Evolutionary conservation across 2,888 invertebrate genomes (phyloP).

Genomic region (Busseola fusca): DNA sequence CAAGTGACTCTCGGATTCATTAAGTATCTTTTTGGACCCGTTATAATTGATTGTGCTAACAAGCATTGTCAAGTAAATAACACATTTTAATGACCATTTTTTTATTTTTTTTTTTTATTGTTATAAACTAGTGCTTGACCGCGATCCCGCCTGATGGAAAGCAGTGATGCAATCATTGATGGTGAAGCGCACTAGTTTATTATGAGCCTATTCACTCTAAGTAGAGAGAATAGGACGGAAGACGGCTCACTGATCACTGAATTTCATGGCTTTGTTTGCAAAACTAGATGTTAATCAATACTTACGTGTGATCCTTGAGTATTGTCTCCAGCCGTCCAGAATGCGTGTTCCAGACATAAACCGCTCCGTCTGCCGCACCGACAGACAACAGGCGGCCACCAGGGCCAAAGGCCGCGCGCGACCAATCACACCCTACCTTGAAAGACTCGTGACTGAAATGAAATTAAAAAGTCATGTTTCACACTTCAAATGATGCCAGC

Average conservation of each 20-base stretch:
- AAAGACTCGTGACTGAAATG: constrained; percentile 96
- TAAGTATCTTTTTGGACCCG: not conserved
- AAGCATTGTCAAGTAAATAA: not conserved
- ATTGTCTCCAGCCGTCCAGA: constrained; percentile 93
- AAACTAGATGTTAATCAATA: constrained; percentile 65
- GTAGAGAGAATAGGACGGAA: too few species aligned
- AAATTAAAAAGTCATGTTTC: not conserved
- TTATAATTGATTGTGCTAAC: not conserved
- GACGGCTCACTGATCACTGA: too few species aligned
- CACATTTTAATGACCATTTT: not conserved
- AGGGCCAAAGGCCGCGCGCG: constrained; percentile 97
- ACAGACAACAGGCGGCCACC: constrained; percentile 96
- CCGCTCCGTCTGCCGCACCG: constrained; percentile 97
- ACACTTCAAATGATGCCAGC: not conserved
- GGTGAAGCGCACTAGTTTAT: too few species aligned
- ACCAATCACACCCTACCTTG: constrained; percentile 98
- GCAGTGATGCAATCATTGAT: too few species aligned
- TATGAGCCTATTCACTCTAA: too few species aligned
- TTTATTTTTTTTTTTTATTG: too few species aligned
- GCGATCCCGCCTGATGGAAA: too few species aligned
- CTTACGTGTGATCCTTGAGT: constrained; percentile 95
- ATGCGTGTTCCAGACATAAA: constrained; percentile 97
- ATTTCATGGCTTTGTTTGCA: not conserved
- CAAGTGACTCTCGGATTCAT: not conserved
- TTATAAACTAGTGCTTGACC: too few species aligned